These are phyloP conservation scores for Psittacara wagleri DNA, from an alignment of 2,113 vertebrate species.

Conservation along the genomic window DNA sequence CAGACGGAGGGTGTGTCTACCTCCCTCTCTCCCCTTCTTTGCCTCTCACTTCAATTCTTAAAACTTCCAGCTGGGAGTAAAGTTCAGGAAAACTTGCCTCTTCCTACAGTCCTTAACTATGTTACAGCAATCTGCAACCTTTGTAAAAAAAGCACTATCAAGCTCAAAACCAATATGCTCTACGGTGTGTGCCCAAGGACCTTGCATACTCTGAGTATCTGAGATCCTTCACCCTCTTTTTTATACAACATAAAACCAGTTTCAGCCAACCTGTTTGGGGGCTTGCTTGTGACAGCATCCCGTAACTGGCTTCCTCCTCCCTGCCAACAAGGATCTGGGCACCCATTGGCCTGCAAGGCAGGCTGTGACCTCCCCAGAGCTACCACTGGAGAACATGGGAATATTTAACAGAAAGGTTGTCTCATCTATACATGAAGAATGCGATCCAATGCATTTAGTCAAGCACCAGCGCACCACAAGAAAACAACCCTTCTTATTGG, in stretches of 20 bases:
- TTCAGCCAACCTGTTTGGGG: slow-evolving; percentile 64
- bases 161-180: slow-evolving; percentile 28
- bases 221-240: slow-evolving; percentile 57
- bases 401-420: slow-evolving; percentile 84
- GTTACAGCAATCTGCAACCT: slow-evolving; percentile 45
- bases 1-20: not conserved
- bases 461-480: slow-evolving; percentile 73
- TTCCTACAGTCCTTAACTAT: slow-evolving; percentile 54
- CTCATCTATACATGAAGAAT: slow-evolving; percentile 79
- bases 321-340: slow-evolving; percentile 10
- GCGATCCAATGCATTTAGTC: slow-evolving; percentile 83
- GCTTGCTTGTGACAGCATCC: slow-evolving; percentile 58
- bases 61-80: slow-evolving; percentile 64
- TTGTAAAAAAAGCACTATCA: slow-evolving; percentile 29
- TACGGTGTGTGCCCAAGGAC: slow-evolving; percentile 21
- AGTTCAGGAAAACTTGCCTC: slow-evolving; percentile 58
- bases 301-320: slow-evolving; percentile 32
- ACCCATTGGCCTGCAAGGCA: slow-evolving; percentile 74
- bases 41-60: slow-evolving; percentile 8
- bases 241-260: slow-evolving; percentile 67
- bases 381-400: slow-evolving; percentile 82
- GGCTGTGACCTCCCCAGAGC: slow-evolving; percentile 67
- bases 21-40: slow-evolving; percentile 37
- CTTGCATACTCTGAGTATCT: slow-evolving; percentile 62
- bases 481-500: slow-evolving; percentile 70